Evolutionary conservation across 1,140 invertebrate genomes (phyloP).

Genomic region (Apocrypta bakeri): DNA sequence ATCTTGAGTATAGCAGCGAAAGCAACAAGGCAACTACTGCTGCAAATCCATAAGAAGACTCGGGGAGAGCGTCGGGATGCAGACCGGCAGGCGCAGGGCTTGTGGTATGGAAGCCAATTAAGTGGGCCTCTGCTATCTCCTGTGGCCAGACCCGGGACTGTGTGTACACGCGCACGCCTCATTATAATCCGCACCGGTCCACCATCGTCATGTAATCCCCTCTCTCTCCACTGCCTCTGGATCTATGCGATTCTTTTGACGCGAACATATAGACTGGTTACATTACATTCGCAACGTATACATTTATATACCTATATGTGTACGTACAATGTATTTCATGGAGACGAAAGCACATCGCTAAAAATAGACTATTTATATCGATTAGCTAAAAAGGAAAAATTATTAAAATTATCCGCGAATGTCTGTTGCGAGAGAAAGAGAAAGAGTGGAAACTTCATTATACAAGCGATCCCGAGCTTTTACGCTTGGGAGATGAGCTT

Average conservation of each 20-base stretch:
- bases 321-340: slow-evolving; percentile 4
- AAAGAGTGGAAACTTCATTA: neutral
- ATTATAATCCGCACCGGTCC: slow-evolving; percentile 62
- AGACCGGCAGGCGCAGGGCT: too few relatives aligned
- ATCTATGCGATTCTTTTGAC: neutral
- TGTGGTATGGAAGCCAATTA: slow-evolving; percentile 61
- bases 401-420: neutral
- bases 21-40: too few relatives aligned
- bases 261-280: neutral
- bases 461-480: neutral
- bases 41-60: neutral
- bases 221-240: neutral
- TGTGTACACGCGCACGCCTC: slow-evolving; percentile 57
- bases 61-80: neutral
- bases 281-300: neutral
- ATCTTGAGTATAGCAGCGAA: too few relatives aligned
- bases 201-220: slow-evolving; percentile 59
- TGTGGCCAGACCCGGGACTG: slow-evolving; percentile 62
- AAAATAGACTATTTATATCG: neutral
- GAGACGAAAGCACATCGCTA: too few relatives aligned
- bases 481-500: neutral
- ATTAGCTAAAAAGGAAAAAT: too few relatives aligned
- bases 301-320: too few relatives aligned
- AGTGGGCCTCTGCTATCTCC: slow-evolving; percentile 64
- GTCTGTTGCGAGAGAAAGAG: too few relatives aligned